Percentiles rank a stretch among this genome's conserved stretches.
These are phyloP conservation scores for Catocala sponsa DNA, from an alignment of 2,888 invertebrate species.

Conservation along the genomic window DNA sequence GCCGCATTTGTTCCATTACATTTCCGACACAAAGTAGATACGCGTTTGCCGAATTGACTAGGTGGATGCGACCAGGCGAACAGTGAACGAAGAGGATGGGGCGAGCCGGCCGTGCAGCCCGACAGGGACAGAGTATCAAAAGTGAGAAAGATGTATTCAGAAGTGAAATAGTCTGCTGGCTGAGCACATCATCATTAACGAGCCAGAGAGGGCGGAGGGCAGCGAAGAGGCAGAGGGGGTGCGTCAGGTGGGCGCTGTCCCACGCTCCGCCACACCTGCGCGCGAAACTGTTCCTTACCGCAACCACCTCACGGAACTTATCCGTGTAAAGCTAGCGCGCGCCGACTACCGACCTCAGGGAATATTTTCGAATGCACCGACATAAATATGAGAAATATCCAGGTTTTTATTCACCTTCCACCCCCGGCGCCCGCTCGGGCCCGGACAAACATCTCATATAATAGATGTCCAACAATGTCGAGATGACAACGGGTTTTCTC, in stretches of 20 bases:
- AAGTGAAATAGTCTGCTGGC: constrained; percentile 93
- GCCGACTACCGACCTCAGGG: constrained; percentile 72
- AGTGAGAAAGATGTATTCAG: constrained; percentile 90
- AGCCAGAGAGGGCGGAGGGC: constrained; percentile 89
- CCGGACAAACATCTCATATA: constrained; percentile 77
- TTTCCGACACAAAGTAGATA: constrained; percentile 88
- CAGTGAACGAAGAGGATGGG: constrained; percentile 71
- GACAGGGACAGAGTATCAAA: constrained; percentile 81
- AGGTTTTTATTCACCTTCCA: constrained; percentile 82
- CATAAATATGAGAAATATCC: constrained; percentile 87
- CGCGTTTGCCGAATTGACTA: constrained; percentile 88
- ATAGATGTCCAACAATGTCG: constrained; percentile 80
- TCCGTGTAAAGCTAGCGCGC: constrained; percentile 63
- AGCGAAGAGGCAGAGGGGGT: constrained; percentile 88
- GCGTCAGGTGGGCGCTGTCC: constrained; percentile 88
- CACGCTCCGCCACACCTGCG: constrained; percentile 84
- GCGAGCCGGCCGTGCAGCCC: constrained; percentile 60
- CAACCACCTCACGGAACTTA: constrained; percentile 69
- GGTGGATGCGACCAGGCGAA: constrained; percentile 86
- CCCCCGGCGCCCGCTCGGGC: constrained; percentile 59
- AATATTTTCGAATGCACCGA: constrained; percentile 86
- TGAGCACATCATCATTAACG: constrained; percentile 94
- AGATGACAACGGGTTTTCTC: constrained; percentile 72
- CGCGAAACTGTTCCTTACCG: constrained; percentile 80
- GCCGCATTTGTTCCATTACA: constrained; percentile 89